Conservation (phyloP, 1,140 invertebrate species). For the Mactra quadrangularis region DNA sequence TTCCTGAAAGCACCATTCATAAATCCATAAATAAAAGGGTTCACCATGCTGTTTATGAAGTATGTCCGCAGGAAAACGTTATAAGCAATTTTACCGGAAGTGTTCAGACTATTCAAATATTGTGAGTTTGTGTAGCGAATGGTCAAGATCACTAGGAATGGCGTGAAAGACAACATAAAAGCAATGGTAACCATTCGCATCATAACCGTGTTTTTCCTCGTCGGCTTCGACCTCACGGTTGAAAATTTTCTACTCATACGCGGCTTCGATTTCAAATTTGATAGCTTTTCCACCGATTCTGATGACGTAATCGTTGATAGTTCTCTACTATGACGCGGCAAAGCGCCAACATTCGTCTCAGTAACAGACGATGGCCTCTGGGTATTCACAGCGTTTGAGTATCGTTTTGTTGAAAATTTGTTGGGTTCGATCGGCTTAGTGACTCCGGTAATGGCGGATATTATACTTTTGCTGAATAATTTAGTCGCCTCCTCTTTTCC, state of each 20-base stretch:
- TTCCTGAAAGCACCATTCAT: conserved; percentile 49
- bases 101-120: conserved; percentile 4
- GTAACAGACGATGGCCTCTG: not conserved
- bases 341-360: not conserved
- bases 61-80: conserved; percentile 45
- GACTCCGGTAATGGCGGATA: conserved; percentile 38
- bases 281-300: not conserved
- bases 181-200: conserved; percentile 62
- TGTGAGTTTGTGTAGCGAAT: conserved; percentile 33
- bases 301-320: not conserved
- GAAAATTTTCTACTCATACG: conserved; percentile 24
- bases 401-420: not conserved
- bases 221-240: conserved; percentile 22
- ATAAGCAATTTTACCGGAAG: conserved; percentile 39
- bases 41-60: conserved; percentile 58
- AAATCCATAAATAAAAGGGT: conserved; percentile 58
- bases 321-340: not conserved
- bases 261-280: not conserved
- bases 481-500: conserved; percentile 1
- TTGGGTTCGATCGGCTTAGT: conserved; percentile 3
- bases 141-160: conserved; percentile 41
- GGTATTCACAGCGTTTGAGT: not conserved
- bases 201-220: conserved; percentile 54
- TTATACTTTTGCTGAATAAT: conserved; percentile 31
- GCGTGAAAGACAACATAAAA: conserved; percentile 53